Conservation (phyloP, 1,140 invertebrate species). For the Palaemon carinicauda region DNA sequence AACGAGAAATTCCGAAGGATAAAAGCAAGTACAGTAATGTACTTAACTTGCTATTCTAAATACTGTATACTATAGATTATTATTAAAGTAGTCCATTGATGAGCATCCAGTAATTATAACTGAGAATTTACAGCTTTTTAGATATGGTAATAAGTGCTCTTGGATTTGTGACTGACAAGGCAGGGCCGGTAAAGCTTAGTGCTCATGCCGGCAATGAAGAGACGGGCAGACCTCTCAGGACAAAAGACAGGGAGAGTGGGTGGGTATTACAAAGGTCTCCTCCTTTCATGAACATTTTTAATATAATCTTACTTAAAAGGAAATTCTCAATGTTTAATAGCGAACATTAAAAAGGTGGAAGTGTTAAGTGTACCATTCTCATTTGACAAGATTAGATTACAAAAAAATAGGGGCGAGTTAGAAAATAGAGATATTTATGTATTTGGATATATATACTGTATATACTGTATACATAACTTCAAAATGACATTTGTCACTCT, state of each 20-base stretch:
- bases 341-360: conserved; percentile 16
- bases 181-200: background rate
- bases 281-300: conserved; percentile 7
- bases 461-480: background rate
- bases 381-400: conserved; percentile 12
- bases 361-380: conserved; percentile 34
- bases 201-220: background rate
- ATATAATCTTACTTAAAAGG: background rate
- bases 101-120: too few species aligned
- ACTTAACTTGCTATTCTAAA: too few species aligned
- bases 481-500: conserved; percentile 24
- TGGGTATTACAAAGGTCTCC: conserved; percentile 35
- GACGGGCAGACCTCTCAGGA: background rate
- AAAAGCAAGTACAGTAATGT: too few species aligned
- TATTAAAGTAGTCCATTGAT: too few species aligned
- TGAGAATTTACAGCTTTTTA: too few species aligned
- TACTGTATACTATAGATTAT: too few species aligned
- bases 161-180: too few species aligned
- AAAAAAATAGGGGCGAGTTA: conserved; percentile 20
- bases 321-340: background rate
- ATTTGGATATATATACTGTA: too few species aligned
- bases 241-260: background rate
- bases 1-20: too few species aligned
- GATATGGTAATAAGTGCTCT: too few species aligned
- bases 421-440: conserved; percentile 17